phyloP scores from a whole-genome alignment of 2,113 vertebrate species.

The Poecile atricapillus region DNA sequence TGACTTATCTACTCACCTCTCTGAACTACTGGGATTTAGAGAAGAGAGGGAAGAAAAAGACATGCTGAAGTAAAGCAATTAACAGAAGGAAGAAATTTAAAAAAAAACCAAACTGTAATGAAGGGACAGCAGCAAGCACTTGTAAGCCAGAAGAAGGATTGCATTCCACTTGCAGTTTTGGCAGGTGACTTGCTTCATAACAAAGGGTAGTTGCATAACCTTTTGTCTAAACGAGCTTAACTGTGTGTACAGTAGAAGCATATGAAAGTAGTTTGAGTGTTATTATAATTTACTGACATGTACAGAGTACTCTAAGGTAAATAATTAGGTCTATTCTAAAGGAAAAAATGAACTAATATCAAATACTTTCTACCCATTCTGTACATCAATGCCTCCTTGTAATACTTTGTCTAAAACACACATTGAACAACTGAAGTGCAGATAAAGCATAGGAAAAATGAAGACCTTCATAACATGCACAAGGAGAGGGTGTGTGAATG shows the following conservation, averaged over 20 bases:
- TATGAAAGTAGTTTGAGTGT: background rate
- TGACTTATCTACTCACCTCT: background rate
- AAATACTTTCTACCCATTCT: background rate
- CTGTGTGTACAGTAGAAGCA: background rate
- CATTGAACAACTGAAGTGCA: background rate
- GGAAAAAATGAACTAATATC: background rate
- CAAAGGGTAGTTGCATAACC: background rate
- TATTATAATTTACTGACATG: background rate
- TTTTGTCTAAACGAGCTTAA: background rate
- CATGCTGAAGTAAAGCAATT: background rate
- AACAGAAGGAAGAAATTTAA: background rate
- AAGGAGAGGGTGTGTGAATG: background rate
- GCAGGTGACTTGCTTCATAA: background rate
- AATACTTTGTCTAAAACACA: background rate
- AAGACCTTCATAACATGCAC: background rate
- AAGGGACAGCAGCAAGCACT: background rate
- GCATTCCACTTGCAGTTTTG: background rate
- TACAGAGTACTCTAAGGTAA: background rate
- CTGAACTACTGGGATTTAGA: background rate
- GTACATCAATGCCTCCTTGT: background rate
- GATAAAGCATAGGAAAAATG: background rate
- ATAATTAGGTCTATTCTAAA: background rate
- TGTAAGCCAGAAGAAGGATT: background rate
- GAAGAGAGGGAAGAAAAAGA: background rate
- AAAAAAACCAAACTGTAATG: no score